phyloP scores from a whole-genome alignment of 2,113 vertebrate species.

The Gymnobelideus leadbeateri region DNA sequence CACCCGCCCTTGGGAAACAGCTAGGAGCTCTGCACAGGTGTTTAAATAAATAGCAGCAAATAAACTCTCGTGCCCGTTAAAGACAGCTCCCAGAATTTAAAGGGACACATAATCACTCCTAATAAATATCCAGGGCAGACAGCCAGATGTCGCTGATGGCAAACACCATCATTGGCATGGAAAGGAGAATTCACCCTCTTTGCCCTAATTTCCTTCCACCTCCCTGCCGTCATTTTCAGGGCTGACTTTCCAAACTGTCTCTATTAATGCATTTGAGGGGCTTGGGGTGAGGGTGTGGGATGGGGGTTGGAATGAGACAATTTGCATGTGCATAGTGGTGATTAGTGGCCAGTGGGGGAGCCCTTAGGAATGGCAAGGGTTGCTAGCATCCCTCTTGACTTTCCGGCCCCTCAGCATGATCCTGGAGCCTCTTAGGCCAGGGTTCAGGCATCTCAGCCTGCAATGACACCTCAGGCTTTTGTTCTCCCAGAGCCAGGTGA shows the following conservation, averaged over 20 bases:
- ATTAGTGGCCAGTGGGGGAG: background rate
- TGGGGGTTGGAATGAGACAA: background rate
- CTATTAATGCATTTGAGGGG: background rate
- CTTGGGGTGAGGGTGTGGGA: background rate
- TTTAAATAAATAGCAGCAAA: constrained; percentile 71
- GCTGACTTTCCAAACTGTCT: background rate
- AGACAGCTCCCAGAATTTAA: constrained; percentile 78
- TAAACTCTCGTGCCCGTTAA: constrained; percentile 63
- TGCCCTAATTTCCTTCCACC: background rate
- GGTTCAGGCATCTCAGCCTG: background rate
- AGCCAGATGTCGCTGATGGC: constrained; percentile 61
- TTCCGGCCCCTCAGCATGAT: background rate
- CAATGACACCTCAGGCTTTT: background rate
- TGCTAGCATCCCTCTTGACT: background rate
- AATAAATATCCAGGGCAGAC: constrained; percentile 66
- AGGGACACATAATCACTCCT: constrained; percentile 67
- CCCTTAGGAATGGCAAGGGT: background rate
- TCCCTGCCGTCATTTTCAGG: background rate
- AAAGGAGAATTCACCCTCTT: background rate
- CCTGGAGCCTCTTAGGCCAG: background rate
- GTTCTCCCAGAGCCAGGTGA: background rate
- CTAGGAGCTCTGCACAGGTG: constrained; percentile 28
- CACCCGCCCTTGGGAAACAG: constrained; percentile 1
- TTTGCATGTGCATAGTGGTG: background rate
- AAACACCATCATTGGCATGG: constrained; percentile 54